phyloP scores from a whole-genome alignment of 2,797 vertebrate species.

The Champsocephalus gunnari region DNA sequence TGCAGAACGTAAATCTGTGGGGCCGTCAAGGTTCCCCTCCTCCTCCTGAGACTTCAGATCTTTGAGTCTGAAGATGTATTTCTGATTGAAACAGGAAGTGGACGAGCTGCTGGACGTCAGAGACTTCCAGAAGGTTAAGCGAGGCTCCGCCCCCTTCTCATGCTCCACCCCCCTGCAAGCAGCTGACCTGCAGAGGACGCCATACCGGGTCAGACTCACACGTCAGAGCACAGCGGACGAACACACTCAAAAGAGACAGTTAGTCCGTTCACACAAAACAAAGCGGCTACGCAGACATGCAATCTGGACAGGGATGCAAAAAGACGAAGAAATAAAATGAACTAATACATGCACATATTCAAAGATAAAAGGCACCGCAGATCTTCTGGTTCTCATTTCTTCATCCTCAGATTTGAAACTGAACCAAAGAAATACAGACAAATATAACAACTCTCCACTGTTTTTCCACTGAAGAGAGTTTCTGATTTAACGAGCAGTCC shows the following conservation, averaged over 20 bases:
- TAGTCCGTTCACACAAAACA: accelerated
- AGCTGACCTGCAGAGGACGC: slow-evolving; percentile 53
- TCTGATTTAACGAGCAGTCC: background rate
- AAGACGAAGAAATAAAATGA: background rate
- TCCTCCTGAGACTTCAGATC: no score
- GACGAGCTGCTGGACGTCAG: slow-evolving; percentile 80
- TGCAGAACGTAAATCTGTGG: no score
- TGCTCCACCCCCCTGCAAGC: slow-evolving; percentile 76
- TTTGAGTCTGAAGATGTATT: no score
- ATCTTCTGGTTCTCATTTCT: background rate
- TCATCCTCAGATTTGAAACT: background rate
- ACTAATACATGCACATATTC: background rate
- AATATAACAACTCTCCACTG: no score
- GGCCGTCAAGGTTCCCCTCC: no score
- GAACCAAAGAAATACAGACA: background rate
- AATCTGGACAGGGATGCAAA: background rate
- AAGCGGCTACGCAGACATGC: background rate
- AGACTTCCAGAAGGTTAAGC: slow-evolving; percentile 85
- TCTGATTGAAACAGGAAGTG: slow-evolving; percentile 74
- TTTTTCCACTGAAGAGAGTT: background rate
- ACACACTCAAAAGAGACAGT: no score
- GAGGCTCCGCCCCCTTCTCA: slow-evolving; percentile 64
- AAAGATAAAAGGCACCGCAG: background rate
- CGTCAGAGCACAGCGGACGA: accelerated
- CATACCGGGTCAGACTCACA: slow-evolving; percentile 70